A percentile compares a stretch with the other conserved stretches of the same genome.
Conservation (phyloP, 53 echinoderm and acorn worm genomes). For the Luidia sarsii region DNA sequence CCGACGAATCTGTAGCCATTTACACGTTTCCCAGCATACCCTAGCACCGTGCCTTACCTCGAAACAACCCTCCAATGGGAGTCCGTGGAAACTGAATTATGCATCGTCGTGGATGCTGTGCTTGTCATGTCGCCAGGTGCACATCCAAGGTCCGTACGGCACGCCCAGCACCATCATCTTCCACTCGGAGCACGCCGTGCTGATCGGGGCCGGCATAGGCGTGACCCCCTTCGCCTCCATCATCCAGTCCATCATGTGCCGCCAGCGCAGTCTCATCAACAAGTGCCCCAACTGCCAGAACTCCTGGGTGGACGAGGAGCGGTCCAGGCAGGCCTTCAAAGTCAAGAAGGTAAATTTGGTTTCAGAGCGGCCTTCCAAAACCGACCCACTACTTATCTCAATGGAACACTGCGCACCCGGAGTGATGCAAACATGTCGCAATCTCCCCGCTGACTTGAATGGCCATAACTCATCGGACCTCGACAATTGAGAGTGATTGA, state of each 20-base stretch:
- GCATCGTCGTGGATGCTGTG: too few species aligned
- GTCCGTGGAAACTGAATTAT: too few species aligned
- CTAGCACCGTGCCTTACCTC: too few species aligned
- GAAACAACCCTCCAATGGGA: too few species aligned
- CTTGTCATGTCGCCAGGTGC: conserved; percentile 42
- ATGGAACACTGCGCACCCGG: too few species aligned
- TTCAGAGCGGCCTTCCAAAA: not conserved
- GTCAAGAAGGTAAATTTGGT: conserved; percentile 6
- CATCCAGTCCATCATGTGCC: conserved; percentile 62
- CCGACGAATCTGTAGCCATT: too few species aligned
- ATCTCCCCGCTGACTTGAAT: too few species aligned
- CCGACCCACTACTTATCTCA: too few species aligned
- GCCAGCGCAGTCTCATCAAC: conserved; percentile 45
- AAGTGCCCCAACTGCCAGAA: conserved; percentile 61
- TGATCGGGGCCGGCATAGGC: conserved; percentile 79
- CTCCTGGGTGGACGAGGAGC: conserved; percentile 45
- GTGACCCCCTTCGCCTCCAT: conserved; percentile 76
- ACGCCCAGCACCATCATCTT: conserved; percentile 68
- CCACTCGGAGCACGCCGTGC: conserved; percentile 67
- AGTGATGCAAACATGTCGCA: too few species aligned
- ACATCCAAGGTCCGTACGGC: conserved; percentile 72
- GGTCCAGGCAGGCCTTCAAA: not conserved
- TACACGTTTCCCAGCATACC: too few species aligned
- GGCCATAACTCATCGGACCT: too few species aligned
- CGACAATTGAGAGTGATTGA: too few species aligned